These are phyloP conservation scores for Rachycentron canadum DNA, from an alignment of 2,797 vertebrate species.

Conservation along the genomic window DNA sequence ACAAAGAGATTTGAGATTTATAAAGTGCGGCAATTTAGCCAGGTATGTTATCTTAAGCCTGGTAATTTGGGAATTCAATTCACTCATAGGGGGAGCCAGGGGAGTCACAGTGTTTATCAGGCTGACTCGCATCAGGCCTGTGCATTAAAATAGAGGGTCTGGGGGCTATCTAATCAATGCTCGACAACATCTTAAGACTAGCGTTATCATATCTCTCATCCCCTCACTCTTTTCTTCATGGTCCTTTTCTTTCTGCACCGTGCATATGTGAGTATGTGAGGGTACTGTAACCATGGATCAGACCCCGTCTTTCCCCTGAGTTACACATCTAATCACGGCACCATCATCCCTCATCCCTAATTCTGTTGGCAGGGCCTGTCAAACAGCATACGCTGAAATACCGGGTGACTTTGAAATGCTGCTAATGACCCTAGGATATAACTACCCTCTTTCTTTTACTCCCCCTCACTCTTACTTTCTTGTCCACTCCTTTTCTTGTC, in stretches of 20 bases:
- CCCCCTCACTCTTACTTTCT: conserved; percentile 57
- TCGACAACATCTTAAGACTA: conserved; percentile 52
- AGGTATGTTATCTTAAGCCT: conserved; percentile 82
- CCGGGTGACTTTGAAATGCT: conserved; percentile 84
- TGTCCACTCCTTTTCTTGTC: conserved; percentile 62
- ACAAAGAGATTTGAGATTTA: conserved; percentile 77
- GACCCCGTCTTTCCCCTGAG: conserved; percentile 66
- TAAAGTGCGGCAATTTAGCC: conserved; percentile 77
- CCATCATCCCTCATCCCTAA: conserved; percentile 79
- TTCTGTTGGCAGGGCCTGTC: conserved; percentile 83
- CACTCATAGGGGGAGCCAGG: conserved; percentile 48
- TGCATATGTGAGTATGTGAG: conserved; percentile 16
- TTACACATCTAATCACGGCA: conserved; percentile 79
- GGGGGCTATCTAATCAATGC: conserved; percentile 50
- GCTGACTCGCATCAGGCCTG: conserved; percentile 30
- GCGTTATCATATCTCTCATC: conserved; percentile 50
- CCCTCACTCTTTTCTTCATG: conserved; percentile 22
- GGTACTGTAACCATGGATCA: conserved; percentile 44
- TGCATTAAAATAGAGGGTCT: conserved; percentile 51
- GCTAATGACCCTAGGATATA: conserved; percentile 83
- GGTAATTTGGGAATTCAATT: conserved; percentile 76
- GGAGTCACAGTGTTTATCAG: conserved; percentile 68
- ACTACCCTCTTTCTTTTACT: conserved; percentile 66
- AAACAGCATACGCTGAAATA: conserved; percentile 80
- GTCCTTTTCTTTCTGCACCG: conserved; percentile 15